Percentiles rank a stretch among this genome's conserved stretches.
Conservation (phyloP, 2,797 vertebrate species). For the Karalla daura region DNA sequence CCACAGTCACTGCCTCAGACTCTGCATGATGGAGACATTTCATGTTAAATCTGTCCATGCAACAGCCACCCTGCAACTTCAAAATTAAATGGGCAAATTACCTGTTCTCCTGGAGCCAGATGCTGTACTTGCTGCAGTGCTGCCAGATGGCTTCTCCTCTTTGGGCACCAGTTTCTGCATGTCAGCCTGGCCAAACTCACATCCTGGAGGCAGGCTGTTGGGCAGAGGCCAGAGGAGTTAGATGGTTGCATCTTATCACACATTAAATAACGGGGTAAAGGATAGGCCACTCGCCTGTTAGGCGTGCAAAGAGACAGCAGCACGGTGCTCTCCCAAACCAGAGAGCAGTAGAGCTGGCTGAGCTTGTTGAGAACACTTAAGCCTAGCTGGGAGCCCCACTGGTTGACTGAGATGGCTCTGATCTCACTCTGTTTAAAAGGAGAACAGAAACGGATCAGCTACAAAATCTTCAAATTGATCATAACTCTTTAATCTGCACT, state of each 20-base stretch:
- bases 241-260: neutral
- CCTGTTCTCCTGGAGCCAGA: slow-evolving; percentile 89
- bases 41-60: neutral
- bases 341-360: slow-evolving; percentile 95
- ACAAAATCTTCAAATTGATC: neutral
- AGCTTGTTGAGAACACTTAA: slow-evolving; percentile 94
- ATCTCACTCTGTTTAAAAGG: slow-evolving; percentile 90
- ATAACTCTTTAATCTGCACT: too few species aligned
- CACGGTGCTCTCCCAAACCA: slow-evolving; percentile 97
- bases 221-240: neutral
- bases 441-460: slow-evolving; percentile 8
- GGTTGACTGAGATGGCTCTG: slow-evolving; percentile 96
- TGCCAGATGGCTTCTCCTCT: slow-evolving; percentile 88
- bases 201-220: slow-evolving; percentile 91
- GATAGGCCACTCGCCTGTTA: slow-evolving; percentile 86
- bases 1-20: slow-evolving; percentile 84
- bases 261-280: neutral
- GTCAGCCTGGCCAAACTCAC: slow-evolving; percentile 96
- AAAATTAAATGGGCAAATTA: slow-evolving; percentile 64
- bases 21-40: slow-evolving; percentile 74
- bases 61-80: too few species aligned
- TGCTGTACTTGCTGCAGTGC: slow-evolving; percentile 65
- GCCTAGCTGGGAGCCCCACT: slow-evolving; percentile 96
- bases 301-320: slow-evolving; percentile 95
- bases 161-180: slow-evolving; percentile 97